Evolutionary conservation across 1,140 invertebrate species (phyloP), one percentile per base, ranked within the genome.

Genomic region (Drosophila truncata): DNA sequence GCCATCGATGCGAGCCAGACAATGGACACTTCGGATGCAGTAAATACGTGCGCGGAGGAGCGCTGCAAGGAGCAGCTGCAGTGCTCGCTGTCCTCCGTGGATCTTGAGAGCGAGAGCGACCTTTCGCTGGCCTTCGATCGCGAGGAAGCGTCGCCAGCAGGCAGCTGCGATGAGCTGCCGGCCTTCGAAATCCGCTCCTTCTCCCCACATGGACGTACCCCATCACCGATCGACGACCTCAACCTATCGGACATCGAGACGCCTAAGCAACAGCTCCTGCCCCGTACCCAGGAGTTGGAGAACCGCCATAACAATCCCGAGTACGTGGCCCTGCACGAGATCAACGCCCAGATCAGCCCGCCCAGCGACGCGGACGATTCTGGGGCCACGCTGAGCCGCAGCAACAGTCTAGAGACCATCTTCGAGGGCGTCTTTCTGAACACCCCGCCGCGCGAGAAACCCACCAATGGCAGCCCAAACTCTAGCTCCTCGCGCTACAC

Each of bases 361-460:
- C 91, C 90, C 8, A 78, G 65, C 57, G 79, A 92, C 52, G 61
- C 59, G 14, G 50, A 80, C 27, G 78, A 80, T 25, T 78, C 85
- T 11, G 57, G 31, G 46, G 16, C 37, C 8, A 61, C 23, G 9
- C 62, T 78, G 0, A 88, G 62, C 33, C 69, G 50, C 29, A 72
- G 54, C 46, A 91, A 77, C 50, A 92, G 73, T 20, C 54, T 92
- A 23, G 91, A 92, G 39, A 92, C 91, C 27, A 92, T 92, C 33
- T 92, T 91, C 52, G 91, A 92, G 60, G 91, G 90, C 8, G 82
- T 92, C 3, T 92, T 92, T n/a, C 60, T 92, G 8, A 67, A 91
- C 18, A 92, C 91, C 2, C 91, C 91, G 18, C 86, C 91, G 7
- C 82, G 86, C 4, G 87, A 91, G 20, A 85, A 80, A 11, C 33